Conservation (phyloP, 2,888 invertebrate genomes). For the Pocota personata region DNA sequence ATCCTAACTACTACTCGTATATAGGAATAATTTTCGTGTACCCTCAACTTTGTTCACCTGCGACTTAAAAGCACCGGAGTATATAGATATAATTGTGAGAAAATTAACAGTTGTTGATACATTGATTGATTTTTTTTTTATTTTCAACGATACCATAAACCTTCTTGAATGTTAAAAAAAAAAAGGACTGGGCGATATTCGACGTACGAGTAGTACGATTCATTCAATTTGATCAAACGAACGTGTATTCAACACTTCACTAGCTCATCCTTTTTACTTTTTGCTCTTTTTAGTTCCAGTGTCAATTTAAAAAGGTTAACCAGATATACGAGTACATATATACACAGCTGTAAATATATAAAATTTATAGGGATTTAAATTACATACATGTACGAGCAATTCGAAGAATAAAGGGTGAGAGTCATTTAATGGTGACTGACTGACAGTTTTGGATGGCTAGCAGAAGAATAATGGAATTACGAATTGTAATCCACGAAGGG, state of each 20-base stretch:
- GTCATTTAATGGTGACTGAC: constrained; percentile 56
- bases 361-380: constrained; percentile 45
- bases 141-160: not conserved
- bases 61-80: constrained; percentile 36
- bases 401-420: constrained; percentile 45
- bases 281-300: constrained; percentile 39
- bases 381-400: constrained; percentile 21
- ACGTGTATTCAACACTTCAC: constrained; percentile 11
- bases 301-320: constrained; percentile 61
- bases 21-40: constrained; percentile 25
- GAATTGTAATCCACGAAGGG: constrained; percentile 65
- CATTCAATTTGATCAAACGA: constrained; percentile 1
- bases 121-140: constrained; percentile 46
- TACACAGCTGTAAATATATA: constrained; percentile 17
- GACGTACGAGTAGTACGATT: not conserved
- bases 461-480: constrained; percentile 50
- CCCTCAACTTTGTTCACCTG: constrained; percentile 21
- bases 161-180: constrained; percentile 27
- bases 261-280: constrained; percentile 46
- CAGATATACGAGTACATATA: constrained; percentile 35
- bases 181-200: not conserved
- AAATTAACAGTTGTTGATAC: constrained; percentile 45
- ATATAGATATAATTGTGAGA: constrained; percentile 55
- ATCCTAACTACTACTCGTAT: constrained; percentile 24
- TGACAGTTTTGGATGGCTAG: constrained; percentile 58